These are phyloP conservation scores for Brachionichthys hirsutus DNA, from an alignment of 2,113 vertebrate genomes.

Conservation along the genomic window DNA sequence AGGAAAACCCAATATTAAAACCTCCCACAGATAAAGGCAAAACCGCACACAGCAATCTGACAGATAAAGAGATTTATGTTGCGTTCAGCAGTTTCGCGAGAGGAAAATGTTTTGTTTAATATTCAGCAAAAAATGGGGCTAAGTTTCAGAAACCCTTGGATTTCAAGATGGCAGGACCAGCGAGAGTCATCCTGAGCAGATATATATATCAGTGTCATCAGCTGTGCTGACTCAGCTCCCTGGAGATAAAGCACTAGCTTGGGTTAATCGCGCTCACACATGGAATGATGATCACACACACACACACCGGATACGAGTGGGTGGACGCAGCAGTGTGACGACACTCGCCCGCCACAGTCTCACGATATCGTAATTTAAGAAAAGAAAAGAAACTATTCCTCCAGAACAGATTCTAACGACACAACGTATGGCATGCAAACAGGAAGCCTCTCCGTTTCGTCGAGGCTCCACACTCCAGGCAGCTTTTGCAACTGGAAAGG, in stretches of 20 bases:
- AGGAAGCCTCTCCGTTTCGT: no score
- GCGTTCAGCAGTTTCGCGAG: conserved; percentile 41
- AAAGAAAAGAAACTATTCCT: no score
- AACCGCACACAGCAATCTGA: conserved; percentile 20
- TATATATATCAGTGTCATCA: conserved; percentile 59
- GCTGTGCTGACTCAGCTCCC: conserved; percentile 67
- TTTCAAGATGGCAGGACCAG: conserved; percentile 56
- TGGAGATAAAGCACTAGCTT: conserved; percentile 42
- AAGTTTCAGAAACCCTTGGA: conserved; percentile 47
- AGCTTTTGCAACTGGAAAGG: no score
- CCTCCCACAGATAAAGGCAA: background rate
- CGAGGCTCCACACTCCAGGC: no score
- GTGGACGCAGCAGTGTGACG: conserved; percentile 25
- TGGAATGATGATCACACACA: conserved; percentile 33
- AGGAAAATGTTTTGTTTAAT: conserved; percentile 55
- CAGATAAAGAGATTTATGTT: conserved; percentile 47
- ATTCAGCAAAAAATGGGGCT: conserved; percentile 66
- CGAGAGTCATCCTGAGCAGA: conserved; percentile 49
- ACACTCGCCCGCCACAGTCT: conserved; percentile 6
- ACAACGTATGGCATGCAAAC: no score
- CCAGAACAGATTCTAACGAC: no score
- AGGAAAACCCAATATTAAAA: conserved; percentile 58
- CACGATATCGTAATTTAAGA: background rate
- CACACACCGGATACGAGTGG: conserved; percentile 37
- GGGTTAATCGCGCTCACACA: conserved; percentile 59